phyloP scores from a whole-genome alignment of 2,888 invertebrate species.

The Hypomecis punctinalis region DNA sequence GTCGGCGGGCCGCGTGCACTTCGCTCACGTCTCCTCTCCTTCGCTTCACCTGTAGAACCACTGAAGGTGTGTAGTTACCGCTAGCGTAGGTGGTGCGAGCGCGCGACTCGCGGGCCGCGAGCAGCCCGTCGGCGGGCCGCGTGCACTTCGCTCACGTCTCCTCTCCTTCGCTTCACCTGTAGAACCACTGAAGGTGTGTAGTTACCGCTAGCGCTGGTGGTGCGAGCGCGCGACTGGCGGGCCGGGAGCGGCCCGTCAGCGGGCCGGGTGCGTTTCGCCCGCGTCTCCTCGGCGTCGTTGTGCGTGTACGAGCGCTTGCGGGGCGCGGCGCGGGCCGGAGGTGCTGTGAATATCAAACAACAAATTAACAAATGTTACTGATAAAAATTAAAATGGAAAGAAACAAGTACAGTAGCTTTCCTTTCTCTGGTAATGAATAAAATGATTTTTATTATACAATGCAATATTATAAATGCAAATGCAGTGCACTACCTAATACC shows the following conservation, averaged over 20 bases:
- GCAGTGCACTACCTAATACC: too few relatives aligned
- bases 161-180: slow-evolving; percentile 65
- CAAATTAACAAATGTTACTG: too few relatives aligned
- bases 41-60: too few relatives aligned
- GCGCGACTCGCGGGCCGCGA: slow-evolving; percentile 65
- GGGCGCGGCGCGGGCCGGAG: slow-evolving; percentile 41
- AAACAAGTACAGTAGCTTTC: too few relatives aligned
- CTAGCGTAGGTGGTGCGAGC: slow-evolving; percentile 66
- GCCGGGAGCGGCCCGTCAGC: slow-evolving; percentile 59
- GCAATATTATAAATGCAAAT: too few relatives aligned
- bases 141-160: slow-evolving; percentile 60
- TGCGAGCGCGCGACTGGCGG: slow-evolving; percentile 41
- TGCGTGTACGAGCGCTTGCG: slow-evolving; percentile 77
- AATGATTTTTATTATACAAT: too few relatives aligned
- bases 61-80: slow-evolving; percentile 51
- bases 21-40: too few relatives aligned
- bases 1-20: too few relatives aligned
- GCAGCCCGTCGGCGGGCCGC: slow-evolving; percentile 59
- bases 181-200: slow-evolving; percentile 21
- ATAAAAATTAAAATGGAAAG: too few relatives aligned
- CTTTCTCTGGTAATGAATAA: too few relatives aligned
- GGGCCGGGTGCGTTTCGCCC: slow-evolving; percentile 64
- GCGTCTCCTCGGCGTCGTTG: slow-evolving; percentile 58
- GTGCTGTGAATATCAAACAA: slow-evolving; percentile 37
- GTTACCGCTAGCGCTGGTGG: slow-evolving; percentile 67